Percentiles rank a stretch among this genome's conserved stretches.
phyloP scores from a whole-genome alignment of 2,113 vertebrate genomes.

The Apeltes quadracus region DNA sequence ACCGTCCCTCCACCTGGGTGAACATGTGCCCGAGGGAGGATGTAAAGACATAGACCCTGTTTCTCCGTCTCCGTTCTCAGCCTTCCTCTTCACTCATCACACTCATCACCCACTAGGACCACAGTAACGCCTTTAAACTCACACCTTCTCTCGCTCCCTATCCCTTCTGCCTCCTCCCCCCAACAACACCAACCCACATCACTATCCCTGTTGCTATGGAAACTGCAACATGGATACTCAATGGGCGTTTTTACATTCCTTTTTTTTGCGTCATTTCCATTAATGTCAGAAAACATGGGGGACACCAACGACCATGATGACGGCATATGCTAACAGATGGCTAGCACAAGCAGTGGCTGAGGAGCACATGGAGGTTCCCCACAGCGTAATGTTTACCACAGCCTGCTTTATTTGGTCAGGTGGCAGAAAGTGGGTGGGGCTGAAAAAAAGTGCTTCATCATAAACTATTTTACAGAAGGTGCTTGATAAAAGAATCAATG shows the following conservation, averaged over 20 bases:
- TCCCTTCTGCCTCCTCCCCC: background rate
- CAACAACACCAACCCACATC: slow-evolving; percentile 47
- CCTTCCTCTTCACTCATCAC: background rate
- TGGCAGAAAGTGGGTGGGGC: background rate
- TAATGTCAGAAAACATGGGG: background rate
- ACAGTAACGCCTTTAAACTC: slow-evolving; percentile 4
- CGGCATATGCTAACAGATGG: background rate
- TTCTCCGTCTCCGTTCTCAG: background rate
- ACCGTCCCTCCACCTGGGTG: slow-evolving; percentile 44
- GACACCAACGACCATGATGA: background rate
- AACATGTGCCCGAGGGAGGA: slow-evolving; percentile 17
- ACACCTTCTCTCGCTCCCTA: background rate
- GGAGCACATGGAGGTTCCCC: background rate
- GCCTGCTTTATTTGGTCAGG: background rate
- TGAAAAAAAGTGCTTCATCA: too few relatives aligned
- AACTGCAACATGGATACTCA: slow-evolving; percentile 70
- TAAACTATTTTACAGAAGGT: background rate
- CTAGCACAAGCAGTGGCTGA: too few relatives aligned
- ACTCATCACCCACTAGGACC: slow-evolving; percentile 1
- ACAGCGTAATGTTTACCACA: background rate
- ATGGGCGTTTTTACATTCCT: slow-evolving; percentile 27
- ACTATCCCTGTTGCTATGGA: slow-evolving; percentile 76
- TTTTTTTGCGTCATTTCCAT: slow-evolving; percentile 3
- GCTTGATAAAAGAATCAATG: background rate
- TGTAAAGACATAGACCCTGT: slow-evolving; percentile 1